These are phyloP conservation scores for Hemicordylus capensis DNA, from an alignment of 2,113 vertebrate genomes.

Conservation along the genomic window DNA sequence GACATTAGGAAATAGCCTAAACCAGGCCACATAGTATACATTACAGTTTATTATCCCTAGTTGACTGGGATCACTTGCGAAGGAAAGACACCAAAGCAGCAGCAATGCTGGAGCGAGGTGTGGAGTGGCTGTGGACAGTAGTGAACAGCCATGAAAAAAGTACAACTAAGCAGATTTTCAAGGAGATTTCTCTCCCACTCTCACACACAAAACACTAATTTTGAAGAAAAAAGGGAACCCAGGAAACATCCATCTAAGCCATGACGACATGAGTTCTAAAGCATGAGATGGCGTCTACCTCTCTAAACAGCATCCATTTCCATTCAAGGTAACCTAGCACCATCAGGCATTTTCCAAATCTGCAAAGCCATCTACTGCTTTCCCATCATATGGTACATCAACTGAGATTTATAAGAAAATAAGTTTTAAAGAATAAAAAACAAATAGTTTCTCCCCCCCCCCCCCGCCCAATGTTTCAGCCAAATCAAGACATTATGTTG, in stretches of 20 bases:
- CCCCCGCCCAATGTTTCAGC: too few relatives aligned
- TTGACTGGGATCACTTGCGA: not conserved
- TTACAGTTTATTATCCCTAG: too few relatives aligned
- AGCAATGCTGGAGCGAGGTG: too few relatives aligned
- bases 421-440: too few relatives aligned
- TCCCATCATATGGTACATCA: not conserved
- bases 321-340: not conserved
- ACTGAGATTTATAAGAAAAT: too few relatives aligned
- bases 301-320: not conserved
- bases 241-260: not conserved
- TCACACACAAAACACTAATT: not conserved
- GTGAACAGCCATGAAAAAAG: not conserved
- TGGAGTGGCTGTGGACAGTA: not conserved
- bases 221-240: not conserved
- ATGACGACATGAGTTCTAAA: not conserved
- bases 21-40: too few relatives aligned
- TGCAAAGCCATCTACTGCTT: not conserved
- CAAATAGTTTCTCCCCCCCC: too few relatives aligned
- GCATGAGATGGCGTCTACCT: not conserved
- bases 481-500: too few relatives aligned
- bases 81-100: not conserved
- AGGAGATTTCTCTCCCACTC: not conserved
- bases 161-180: not conserved
- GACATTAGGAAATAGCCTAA: too few relatives aligned
- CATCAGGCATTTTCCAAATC: not conserved